Evolutionary conservation across 64 coral and sea anemone genomes (phyloP), one percentile per base, ranked within the genome.

Genomic region (Stylophora pistillata): DNA sequence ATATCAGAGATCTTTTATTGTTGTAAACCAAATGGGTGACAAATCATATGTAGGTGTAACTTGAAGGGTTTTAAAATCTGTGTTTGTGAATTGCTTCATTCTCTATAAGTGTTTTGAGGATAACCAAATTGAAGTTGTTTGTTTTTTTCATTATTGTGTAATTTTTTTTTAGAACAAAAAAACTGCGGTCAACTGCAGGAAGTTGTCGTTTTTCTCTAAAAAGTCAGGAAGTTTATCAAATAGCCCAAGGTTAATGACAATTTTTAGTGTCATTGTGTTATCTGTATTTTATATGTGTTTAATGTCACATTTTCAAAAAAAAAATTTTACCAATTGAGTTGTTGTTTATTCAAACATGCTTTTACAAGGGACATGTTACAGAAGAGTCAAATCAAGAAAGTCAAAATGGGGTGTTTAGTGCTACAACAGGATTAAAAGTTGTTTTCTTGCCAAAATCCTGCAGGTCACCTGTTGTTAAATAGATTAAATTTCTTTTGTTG

Each of bases 401-500:
- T 68, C 61, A 11, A 26, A 12, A 25, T 21, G 25, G n/a, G 23
- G 64, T n/a, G 23, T 26, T 68, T 68, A 26, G 12, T 21, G 64
- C 12, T 25, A 68, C 12, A 28, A 68, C 26, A 26, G 10, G 9
- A 68, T 68, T 27, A 13, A 82, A 64, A 55, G 28, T 0, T 81
- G 27, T 63, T 56, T 56, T 18, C 21, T 20, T 18, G n/a, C 15
- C 30, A 18, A 52, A 84, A 37, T 69, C 20, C 23, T 63, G 10
- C 5, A 13, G 10, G n/a, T 64, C 33, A 17, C 30, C 79, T 65
- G 60, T 84, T 69, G 30, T 21, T 10, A 68, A 23, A 10, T 33
- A 23, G 80, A 84, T 84, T 15, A 70, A 68, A 84, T 84, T 6
- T 70, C 80, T 54, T 84, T 84, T 84, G 80, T 84, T 84, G 61